phyloP scores from a whole-genome alignment of 1,140 invertebrate species.

The Drosophila sturtevanti region DNA sequence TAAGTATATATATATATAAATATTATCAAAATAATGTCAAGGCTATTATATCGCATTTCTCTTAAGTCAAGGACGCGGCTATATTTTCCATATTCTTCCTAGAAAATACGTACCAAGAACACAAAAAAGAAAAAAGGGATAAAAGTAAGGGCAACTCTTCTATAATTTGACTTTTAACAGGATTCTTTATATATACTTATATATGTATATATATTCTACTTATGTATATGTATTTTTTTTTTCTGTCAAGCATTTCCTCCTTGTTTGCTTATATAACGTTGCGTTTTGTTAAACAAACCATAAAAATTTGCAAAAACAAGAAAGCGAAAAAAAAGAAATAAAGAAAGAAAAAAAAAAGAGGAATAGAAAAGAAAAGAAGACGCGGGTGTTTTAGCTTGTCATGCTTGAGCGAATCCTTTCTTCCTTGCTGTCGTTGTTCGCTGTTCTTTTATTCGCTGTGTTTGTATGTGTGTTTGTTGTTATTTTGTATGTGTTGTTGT shows the following conservation, averaged over 20 bases:
- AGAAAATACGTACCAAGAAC: no score
- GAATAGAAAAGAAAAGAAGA: conserved; percentile 26
- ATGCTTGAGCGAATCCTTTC: conserved; percentile 71
- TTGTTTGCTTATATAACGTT: conserved; percentile 60
- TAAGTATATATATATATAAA: no score
- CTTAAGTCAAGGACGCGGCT: background rate
- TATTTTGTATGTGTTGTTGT: background rate
- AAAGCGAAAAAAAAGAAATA: no score
- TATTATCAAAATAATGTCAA: no score
- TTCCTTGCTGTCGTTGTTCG: conserved; percentile 26
- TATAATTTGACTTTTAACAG: conserved; percentile 2
- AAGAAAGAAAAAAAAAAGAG: no score
- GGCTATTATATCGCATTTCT: background rate
- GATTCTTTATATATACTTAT: background rate
- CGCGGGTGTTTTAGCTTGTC: conserved; percentile 40
- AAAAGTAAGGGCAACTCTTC: background rate
- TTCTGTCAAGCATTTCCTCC: conserved; percentile 42
- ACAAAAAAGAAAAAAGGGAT: background rate
- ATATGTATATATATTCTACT: background rate
- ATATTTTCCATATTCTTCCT: background rate
- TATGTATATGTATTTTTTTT: conserved; percentile 28
- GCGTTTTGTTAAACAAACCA: conserved; percentile 79
- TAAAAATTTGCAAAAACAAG: conserved; percentile 72
- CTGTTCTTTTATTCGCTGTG: conserved; percentile 24
- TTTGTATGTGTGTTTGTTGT: background rate